Conservation (phyloP, 1,140 invertebrate species). For the Popillia japonica region DNA sequence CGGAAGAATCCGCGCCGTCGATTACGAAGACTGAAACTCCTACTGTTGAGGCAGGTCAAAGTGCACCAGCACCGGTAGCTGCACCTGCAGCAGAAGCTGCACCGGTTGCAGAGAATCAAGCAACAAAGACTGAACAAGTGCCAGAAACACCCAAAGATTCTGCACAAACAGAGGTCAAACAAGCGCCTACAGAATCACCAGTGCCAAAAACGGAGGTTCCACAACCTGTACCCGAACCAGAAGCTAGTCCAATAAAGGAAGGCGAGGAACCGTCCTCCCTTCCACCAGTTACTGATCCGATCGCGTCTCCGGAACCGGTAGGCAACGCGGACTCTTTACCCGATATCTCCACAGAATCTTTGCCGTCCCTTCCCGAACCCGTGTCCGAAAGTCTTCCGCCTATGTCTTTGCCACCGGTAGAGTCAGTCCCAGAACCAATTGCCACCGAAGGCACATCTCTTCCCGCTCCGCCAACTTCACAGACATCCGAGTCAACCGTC, state of each 20-base stretch:
- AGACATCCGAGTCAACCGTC: constrained; percentile 39
- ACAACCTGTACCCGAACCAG: neutral
- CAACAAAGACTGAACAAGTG: constrained; percentile 13
- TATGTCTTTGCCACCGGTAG: constrained; percentile 58
- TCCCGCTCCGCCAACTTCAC: constrained; percentile 41
- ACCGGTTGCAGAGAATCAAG: constrained; percentile 14
- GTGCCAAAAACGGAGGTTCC: neutral
- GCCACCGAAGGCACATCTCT: constrained; percentile 39
- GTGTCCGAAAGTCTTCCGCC: constrained; percentile 57
- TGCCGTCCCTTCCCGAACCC: constrained; percentile 58
- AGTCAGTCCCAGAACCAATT: constrained; percentile 57
- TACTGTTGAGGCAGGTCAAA: neutral
- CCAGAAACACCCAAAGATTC: constrained; percentile 31
- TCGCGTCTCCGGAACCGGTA: constrained; percentile 41
- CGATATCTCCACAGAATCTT: constrained; percentile 59
- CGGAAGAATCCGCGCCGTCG: neutral
- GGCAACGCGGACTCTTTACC: constrained; percentile 55
- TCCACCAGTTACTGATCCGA: constrained; percentile 42
- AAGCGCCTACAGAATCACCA: neutral
- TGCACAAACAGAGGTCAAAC: constrained; percentile 4
- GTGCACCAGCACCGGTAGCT: neutral
- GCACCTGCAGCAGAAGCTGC: neutral
- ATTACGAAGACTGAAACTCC: constrained; percentile 5
- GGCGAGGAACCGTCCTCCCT: constrained; percentile 43
- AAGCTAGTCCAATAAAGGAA: constrained; percentile 28